These are phyloP conservation scores for Epinephelus malabaricus DNA, from an alignment of 2,797 vertebrate species.

Conservation along the genomic window DNA sequence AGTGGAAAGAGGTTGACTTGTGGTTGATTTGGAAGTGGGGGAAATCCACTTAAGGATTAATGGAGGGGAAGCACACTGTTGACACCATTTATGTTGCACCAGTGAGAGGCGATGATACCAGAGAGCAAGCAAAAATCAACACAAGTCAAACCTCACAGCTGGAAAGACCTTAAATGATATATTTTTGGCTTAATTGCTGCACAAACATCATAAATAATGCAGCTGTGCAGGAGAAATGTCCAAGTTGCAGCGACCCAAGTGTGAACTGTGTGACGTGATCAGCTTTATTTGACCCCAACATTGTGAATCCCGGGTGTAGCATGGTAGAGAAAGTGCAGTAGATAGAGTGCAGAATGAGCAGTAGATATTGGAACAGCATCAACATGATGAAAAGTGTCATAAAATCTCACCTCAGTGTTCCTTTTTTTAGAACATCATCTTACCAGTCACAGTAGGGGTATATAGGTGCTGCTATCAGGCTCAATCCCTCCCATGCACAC, in stretches of 20 bases:
- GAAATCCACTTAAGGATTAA: constrained; percentile 6
- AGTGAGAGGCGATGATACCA: not conserved
- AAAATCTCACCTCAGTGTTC: constrained; percentile 78
- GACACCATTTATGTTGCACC: constrained; percentile 18
- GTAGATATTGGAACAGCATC: constrained; percentile 37
- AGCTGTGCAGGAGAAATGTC: not conserved
- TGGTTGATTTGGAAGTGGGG: not conserved
- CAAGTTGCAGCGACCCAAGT: not conserved
- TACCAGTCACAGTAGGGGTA: constrained; percentile 67
- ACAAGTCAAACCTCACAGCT: constrained; percentile 2
- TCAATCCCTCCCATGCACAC: constrained; percentile 66
- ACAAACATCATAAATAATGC: not conserved
- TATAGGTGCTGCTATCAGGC: constrained; percentile 74
- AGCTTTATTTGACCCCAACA: constrained; percentile 15
- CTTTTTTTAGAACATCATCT: constrained; percentile 65
- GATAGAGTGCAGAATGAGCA: constrained; percentile 24
- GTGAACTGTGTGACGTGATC: not conserved
- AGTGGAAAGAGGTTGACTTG: constrained; percentile 10
- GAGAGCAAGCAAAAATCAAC: constrained; percentile 4
- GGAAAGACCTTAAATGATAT: not conserved
- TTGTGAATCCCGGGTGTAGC: constrained; percentile 19
- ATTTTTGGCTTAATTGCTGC: constrained; percentile 18
- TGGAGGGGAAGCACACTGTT: constrained; percentile 9
- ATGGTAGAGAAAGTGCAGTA: constrained; percentile 29
- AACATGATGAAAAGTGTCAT: constrained; percentile 62